phyloP scores from a whole-genome alignment of 2,113 vertebrate species.

The Bubo scandiacus region DNA sequence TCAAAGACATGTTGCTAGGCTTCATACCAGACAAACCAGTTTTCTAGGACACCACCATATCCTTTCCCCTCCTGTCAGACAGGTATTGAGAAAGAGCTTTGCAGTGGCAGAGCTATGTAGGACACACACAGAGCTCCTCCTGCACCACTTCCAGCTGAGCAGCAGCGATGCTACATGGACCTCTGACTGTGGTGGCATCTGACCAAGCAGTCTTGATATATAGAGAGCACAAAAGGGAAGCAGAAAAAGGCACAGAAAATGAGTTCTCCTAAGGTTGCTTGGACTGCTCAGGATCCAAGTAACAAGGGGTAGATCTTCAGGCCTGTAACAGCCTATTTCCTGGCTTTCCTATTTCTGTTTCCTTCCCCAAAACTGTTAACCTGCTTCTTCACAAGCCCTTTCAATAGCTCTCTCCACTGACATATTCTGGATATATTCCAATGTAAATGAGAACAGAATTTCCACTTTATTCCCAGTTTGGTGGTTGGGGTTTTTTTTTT shows the following conservation, averaged over 20 bases:
- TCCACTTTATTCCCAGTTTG: not conserved
- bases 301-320: not conserved
- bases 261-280: not conserved
- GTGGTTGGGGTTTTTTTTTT: not conserved
- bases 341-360: not conserved
- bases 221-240: not conserved
- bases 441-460: not conserved
- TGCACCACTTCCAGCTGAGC: fast-evolving
- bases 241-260: not conserved
- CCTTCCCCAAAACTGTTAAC: not conserved
- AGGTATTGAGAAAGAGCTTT: not conserved
- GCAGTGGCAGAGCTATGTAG: not conserved
- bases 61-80: not conserved
- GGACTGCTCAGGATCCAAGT: not conserved
- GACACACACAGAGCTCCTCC: not conserved
- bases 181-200: not conserved
- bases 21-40: not conserved
- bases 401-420: not conserved
- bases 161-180: not conserved
- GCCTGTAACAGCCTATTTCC: not conserved
- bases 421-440: not conserved
- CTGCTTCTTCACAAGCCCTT: not conserved
- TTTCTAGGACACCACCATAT: not conserved
- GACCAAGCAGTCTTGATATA: not conserved
- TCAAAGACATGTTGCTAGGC: not conserved